These are phyloP conservation scores for Ochotona princeps DNA, from an alignment of 2,113 vertebrate genomes.

Conservation along the genomic window DNA sequence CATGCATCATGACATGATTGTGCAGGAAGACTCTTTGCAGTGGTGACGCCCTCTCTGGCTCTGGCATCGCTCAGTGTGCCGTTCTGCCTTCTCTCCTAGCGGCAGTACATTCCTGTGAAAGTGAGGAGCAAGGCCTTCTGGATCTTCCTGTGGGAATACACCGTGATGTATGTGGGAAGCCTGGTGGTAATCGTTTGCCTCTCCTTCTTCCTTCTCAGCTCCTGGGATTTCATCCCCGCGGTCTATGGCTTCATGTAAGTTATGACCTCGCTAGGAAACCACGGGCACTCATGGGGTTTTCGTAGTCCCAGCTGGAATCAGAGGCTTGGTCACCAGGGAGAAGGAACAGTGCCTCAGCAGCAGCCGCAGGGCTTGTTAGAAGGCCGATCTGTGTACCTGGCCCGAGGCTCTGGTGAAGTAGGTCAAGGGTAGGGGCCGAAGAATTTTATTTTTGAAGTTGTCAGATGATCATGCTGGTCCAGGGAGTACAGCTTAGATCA, in stretches of 20 bases:
- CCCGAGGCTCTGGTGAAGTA: slow-evolving; percentile 10
- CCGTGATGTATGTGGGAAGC: slow-evolving; percentile 93
- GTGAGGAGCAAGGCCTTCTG: slow-evolving; percentile 91
- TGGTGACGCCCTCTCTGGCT: background rate
- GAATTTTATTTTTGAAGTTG: slow-evolving; percentile 47
- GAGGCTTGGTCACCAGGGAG: background rate
- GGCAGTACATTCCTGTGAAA: slow-evolving; percentile 94
- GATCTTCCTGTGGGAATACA: slow-evolving; percentile 92
- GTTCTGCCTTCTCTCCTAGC: slow-evolving; percentile 84
- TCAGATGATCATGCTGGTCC: background rate
- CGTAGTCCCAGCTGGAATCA: background rate
- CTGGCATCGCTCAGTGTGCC: slow-evolving; percentile 29
- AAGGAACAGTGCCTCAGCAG: background rate
- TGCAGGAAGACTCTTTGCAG: background rate
- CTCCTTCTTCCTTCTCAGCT: slow-evolving; percentile 97
- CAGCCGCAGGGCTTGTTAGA: background rate
- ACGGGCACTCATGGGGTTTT: slow-evolving; percentile 58
- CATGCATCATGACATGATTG: background rate
- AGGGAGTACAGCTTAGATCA: background rate
- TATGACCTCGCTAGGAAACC: slow-evolving; percentile 45
- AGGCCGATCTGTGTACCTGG: background rate
- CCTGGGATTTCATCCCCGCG: slow-evolving; percentile 97
- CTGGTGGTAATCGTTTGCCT: slow-evolving; percentile 93
- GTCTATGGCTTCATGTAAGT: slow-evolving; percentile 99
- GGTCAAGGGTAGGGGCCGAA: background rate